Base-by-base conservation (phyloP, 2,888 invertebrate genomes). In the Polietes domitor region DNA sequence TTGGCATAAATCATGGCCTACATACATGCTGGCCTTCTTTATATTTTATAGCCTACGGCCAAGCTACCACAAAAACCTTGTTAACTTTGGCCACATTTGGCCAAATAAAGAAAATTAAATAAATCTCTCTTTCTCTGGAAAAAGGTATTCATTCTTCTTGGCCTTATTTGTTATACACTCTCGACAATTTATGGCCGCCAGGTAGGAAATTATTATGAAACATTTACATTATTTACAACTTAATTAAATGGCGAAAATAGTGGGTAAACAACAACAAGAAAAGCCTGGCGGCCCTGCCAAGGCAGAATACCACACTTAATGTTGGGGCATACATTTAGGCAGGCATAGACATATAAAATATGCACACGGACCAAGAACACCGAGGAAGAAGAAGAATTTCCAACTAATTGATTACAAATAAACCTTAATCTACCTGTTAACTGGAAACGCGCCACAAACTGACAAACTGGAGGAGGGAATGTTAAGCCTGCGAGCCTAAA, bases 321-420 rank as follows among this genome's bases (percentile, higher is more conserved):
- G 26, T 12, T 43, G 7, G 12, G 12, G 68, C 43, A 21, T 68
- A 68, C 68, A 6, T 68, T 68, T 7, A 68, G 68, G 43, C 68
- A 41, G 21, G 21, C 58, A 61, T n/a, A n/a, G n/a, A 28, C 19
- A 55, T 12, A 55, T 61, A n/a, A 61, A 61, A 61, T 61, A 61
- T 61, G 26, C 28, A 61, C 61, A n/a, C 12, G 2, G 12, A 26
- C 2, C 21, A 26, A 47, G 3, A 41, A 12, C 10, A 41, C 4
- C 4, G 24, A 15, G 15, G 17, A n/a, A 61, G 28, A 58, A 17
- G 37, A 37, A 37, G 58, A 12, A 24, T 12, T 24, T 1, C 61
- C 17, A 76, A 63, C 76, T 84, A 84, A 81, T 84, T 84, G 84
- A 81, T 84, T 81, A 73, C 78, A 84, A 81, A 79, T 81, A 76